phyloP scores from a whole-genome alignment of 1,140 invertebrate genomes.

The Diachasma alloeum region DNA sequence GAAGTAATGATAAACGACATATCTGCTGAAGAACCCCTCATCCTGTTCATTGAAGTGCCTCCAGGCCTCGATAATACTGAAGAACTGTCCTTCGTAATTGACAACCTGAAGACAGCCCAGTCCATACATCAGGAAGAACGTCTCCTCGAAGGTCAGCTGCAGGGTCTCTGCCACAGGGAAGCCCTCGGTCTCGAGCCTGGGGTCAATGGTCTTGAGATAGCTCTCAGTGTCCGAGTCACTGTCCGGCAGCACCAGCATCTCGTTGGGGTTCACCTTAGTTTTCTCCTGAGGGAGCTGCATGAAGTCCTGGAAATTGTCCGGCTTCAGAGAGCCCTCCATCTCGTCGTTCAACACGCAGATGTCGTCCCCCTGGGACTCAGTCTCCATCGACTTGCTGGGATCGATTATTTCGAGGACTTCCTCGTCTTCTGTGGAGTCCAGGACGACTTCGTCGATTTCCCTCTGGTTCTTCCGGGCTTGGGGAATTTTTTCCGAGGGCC shows the following conservation, averaged over 20 bases:
- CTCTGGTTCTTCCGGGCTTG: no score
- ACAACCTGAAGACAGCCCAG: slow-evolving; percentile 77
- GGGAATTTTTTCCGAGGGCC: no score
- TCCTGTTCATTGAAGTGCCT: slow-evolving; percentile 69
- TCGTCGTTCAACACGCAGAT: slow-evolving; percentile 31
- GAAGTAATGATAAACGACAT: slow-evolving; percentile 87
- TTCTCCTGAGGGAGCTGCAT: slow-evolving; percentile 50
- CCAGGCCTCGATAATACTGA: slow-evolving; percentile 73
- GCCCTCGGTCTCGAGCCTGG: slow-evolving; percentile 68
- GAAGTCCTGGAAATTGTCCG: slow-evolving; percentile 19
- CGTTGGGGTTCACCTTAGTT: slow-evolving; percentile 44
- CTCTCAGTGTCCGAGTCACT: slow-evolving; percentile 73
- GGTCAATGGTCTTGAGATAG: slow-evolving; percentile 71
- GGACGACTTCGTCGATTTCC: slow-evolving; percentile 42
- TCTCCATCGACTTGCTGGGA: slow-evolving; percentile 48
- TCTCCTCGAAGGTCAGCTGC: slow-evolving; percentile 77
- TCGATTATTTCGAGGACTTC: slow-evolving; percentile 46
- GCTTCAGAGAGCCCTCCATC: no score
- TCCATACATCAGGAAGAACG: slow-evolving; percentile 81
- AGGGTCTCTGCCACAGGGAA: slow-evolving; percentile 71
- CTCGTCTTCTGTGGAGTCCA: slow-evolving; percentile 56
- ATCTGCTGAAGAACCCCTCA: slow-evolving; percentile 75
- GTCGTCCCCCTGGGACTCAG: slow-evolving; percentile 53
- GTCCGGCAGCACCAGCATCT: slow-evolving; percentile 71
- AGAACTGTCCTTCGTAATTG: slow-evolving; percentile 64